These are phyloP conservation scores for Drosophila meridiana DNA, from an alignment of 2,888 invertebrate genomes.

Conservation along the genomic window DNA sequence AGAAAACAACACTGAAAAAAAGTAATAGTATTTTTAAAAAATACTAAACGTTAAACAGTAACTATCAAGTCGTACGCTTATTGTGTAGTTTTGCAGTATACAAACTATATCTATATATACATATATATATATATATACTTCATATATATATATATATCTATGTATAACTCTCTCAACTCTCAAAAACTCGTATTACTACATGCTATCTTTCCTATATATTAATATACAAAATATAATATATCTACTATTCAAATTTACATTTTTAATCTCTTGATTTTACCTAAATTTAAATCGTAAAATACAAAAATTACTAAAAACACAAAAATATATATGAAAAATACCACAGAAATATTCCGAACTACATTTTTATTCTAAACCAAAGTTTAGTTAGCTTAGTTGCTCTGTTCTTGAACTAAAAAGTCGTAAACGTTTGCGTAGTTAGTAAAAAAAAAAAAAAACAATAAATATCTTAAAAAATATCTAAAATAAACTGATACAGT, in stretches of 20 bases:
- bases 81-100: constrained; percentile 72
- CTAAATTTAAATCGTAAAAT: constrained; percentile 30
- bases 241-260: constrained; percentile 31
- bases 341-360: constrained; percentile 3
- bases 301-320: constrained; percentile 32
- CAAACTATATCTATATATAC: constrained; percentile 47
- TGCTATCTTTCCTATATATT: constrained; percentile 26
- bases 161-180: constrained; percentile 26
- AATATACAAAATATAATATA: constrained; percentile 11
- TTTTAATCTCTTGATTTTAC: constrained; percentile 42
- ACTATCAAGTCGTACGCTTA: constrained; percentile 61
- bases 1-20: background rate
- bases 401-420: constrained; percentile 57
- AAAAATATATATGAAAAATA: constrained; percentile 13
- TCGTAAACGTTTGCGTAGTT: constrained; percentile 61
- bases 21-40: constrained; percentile 7
- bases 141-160: constrained; percentile 44
- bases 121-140: constrained; percentile 15
- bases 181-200: constrained; percentile 27
- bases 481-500: constrained; percentile 18
- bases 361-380: constrained; percentile 22
- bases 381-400: constrained; percentile 61
- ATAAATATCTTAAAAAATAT: constrained; percentile 35
- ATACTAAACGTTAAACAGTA: constrained; percentile 24
- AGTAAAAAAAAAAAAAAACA: constrained; percentile 37